Conservation (phyloP, 2,888 invertebrate genomes). For the Thymelicus lineola region DNA sequence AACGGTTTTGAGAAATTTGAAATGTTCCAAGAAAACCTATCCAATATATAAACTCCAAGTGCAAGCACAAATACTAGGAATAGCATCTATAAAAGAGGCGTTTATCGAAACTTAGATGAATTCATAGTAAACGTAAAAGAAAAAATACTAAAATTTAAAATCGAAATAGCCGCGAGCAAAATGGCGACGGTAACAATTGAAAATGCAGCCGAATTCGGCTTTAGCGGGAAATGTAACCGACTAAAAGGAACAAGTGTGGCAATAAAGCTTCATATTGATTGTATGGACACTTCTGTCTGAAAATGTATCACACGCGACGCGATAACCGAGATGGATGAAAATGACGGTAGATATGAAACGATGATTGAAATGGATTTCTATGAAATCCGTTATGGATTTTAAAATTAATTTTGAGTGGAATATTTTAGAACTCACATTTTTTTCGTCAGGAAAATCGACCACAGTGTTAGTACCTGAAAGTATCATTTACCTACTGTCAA, state of each 20-base stretch:
- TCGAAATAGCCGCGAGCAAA: constrained; percentile 29
- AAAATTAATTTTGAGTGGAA: not conserved
- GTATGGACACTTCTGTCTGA: constrained; percentile 36
- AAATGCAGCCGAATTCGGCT: constrained; percentile 35
- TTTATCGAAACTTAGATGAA: constrained; percentile 22
- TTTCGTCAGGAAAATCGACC: too few relatives aligned
- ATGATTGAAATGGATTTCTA: constrained; percentile 22
- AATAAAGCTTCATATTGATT: constrained; percentile 36
- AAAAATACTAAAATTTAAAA: constrained; percentile 32
- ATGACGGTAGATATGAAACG: constrained; percentile 5
- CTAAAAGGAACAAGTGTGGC: constrained; percentile 37
- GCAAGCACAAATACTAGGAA: too few relatives aligned
- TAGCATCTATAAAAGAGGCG: not conserved
- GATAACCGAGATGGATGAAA: constrained; percentile 24
- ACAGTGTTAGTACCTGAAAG: too few relatives aligned
- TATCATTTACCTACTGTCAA: too few relatives aligned
- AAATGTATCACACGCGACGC: constrained; percentile 30
- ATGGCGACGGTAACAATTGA: constrained; percentile 36
- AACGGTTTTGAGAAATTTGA: too few relatives aligned
- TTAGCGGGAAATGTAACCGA: constrained; percentile 37
- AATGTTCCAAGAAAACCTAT: too few relatives aligned
- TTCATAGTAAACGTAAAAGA: constrained; percentile 17
- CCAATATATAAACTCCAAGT: too few relatives aligned
- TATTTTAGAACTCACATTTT: too few relatives aligned
- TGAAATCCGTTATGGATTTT: constrained; percentile 27